Evolutionary conservation across 2,797 vertebrate species (phyloP).

Genomic region (Pipistrellus pipistrellus): DNA sequence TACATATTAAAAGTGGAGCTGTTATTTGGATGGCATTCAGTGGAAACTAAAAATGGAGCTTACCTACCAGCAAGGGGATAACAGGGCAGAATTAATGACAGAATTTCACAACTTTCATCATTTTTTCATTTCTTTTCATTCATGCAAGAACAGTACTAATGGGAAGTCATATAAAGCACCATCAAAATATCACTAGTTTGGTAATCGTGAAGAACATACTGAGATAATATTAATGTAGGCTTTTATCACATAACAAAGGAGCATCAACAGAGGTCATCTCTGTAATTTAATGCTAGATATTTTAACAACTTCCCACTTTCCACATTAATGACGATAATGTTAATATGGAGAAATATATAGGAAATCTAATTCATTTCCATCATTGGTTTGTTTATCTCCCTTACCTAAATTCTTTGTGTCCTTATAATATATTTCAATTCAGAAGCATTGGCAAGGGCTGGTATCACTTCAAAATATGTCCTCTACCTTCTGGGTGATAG

Average conservation of each 20-base stretch:
- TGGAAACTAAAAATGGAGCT: not conserved
- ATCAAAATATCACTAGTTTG: not conserved
- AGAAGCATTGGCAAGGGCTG: not conserved
- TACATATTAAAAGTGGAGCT: not conserved
- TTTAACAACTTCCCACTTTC: conserved; percentile 19
- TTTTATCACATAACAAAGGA: conserved; percentile 33
- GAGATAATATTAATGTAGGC: conserved; percentile 22
- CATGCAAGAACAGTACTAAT: not conserved
- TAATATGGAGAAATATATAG: not conserved
- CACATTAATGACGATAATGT: conserved; percentile 11
- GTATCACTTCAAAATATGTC: not conserved
- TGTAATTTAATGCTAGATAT: not conserved
- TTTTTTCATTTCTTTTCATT: not conserved
- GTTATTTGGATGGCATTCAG: not conserved
- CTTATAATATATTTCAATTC: not conserved
- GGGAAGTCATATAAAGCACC: not conserved
- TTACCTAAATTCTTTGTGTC: not conserved
- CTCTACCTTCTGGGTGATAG: not conserved
- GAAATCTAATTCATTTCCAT: conserved; percentile 35
- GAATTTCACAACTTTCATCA: not conserved
- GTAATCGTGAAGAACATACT: not conserved
- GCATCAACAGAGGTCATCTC: not conserved
- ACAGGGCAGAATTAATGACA: not conserved
- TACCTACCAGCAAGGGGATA: not conserved
- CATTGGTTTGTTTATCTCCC: not conserved